Percentiles rank a stretch among this genome's conserved stretches.
Evolutionary conservation across 2,113 vertebrate species (phyloP).

Genomic region (Sclerurus mexicanus): DNA sequence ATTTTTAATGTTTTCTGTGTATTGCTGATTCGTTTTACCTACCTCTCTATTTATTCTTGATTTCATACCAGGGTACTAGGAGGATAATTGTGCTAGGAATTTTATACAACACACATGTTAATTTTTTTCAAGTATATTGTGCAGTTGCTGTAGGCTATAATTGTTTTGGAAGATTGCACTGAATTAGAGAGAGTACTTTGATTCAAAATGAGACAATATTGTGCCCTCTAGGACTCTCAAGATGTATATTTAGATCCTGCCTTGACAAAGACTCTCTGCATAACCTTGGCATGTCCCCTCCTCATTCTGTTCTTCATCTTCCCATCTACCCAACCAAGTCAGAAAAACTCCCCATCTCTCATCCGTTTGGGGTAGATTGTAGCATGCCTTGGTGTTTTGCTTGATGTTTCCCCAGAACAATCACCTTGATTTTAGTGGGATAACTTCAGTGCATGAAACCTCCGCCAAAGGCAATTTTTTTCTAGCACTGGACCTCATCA

Average conservation of each 20-base stretch:
- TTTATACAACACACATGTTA: slow-evolving; percentile 19
- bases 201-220: slow-evolving; percentile 10
- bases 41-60: neutral
- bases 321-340: neutral
- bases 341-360: neutral
- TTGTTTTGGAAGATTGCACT: slow-evolving; percentile 48
- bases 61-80: neutral
- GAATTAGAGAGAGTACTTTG: slow-evolving; percentile 3
- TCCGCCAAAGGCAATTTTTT: neutral
- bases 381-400: neutral
- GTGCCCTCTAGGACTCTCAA: slow-evolving; percentile 22
- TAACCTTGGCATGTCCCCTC: neutral
- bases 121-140: slow-evolving; percentile 31
- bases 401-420: neutral
- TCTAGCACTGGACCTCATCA: neutral
- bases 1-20: neutral
- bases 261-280: neutral
- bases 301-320: neutral
- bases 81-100: neutral
- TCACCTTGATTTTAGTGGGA: neutral
- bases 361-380: neutral
- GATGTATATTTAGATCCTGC: slow-evolving; percentile 13
- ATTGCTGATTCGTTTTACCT: neutral
- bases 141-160: slow-evolving; percentile 6
- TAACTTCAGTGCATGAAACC: neutral